These are phyloP conservation scores for Aphelenchoides besseyi DNA, from an alignment of 1,140 invertebrate species.

Conservation along the genomic window DNA sequence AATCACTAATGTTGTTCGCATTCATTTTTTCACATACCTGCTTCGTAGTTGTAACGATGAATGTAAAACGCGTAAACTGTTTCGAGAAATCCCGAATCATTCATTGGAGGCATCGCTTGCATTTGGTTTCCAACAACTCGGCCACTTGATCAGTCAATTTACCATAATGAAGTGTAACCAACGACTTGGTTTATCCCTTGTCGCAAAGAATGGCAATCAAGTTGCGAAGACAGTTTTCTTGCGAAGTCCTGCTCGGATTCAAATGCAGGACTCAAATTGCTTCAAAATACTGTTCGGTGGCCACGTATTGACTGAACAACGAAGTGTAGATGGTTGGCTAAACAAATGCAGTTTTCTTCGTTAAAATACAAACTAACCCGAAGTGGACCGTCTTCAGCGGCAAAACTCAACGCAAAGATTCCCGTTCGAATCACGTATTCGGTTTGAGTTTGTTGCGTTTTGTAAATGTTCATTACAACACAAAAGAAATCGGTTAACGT, in stretches of 20 bases:
- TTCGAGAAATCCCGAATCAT: constrained; percentile 34
- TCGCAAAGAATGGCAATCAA: constrained; percentile 35
- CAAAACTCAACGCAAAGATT: constrained; percentile 24
- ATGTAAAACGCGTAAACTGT: constrained; percentile 49
- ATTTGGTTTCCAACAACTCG: constrained; percentile 38
- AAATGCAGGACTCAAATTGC: constrained; percentile 35
- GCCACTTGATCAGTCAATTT: constrained; percentile 28
- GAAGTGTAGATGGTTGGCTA: constrained; percentile 39
- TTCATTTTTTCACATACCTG: constrained; percentile 18
- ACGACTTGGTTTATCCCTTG: constrained; percentile 18
- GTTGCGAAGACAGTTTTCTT: constrained; percentile 34
- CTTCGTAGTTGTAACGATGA: constrained; percentile 35
- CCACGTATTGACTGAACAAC: constrained; percentile 40
- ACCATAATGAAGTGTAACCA: constrained; percentile 36
- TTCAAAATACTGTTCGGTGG: constrained; percentile 27
- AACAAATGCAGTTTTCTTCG: too few species aligned
- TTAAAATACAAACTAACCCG: too few species aligned
- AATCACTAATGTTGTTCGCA: neutral
- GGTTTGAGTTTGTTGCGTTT: constrained; percentile 33
- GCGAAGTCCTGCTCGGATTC: constrained; percentile 31
- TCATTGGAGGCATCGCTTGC: neutral
- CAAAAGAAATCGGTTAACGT: constrained; percentile 32
- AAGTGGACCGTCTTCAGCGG: constrained; percentile 22
- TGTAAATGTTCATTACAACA: constrained; percentile 41
- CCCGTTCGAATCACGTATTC: constrained; percentile 39